Evolutionary conservation across 2,797 vertebrate genomes (phyloP).

Genomic region (Petrocephalus sullivani): DNA sequence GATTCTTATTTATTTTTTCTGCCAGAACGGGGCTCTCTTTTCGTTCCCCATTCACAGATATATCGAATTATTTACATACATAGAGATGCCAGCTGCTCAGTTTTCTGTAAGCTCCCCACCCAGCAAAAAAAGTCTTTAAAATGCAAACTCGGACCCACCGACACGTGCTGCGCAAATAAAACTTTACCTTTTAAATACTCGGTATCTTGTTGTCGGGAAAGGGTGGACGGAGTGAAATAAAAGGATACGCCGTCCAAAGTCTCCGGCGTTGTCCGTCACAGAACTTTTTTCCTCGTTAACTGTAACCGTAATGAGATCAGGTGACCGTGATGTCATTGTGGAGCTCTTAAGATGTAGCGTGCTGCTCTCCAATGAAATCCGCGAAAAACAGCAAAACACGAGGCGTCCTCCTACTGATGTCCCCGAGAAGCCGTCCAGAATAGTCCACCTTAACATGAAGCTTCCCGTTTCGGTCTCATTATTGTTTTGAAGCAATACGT

Average conservation of each 20-base stretch:
- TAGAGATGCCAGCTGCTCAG: neutral
- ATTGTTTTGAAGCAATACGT: neutral
- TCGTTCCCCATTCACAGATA: constrained; percentile 48
- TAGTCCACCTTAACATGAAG: neutral
- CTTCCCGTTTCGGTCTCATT: neutral
- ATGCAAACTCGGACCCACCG: neutral
- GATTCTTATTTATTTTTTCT: constrained; percentile 17
- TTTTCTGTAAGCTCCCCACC: constrained; percentile 1
- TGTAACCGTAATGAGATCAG: constrained; percentile 33
- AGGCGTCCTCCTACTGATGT: neutral
- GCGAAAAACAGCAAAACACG: constrained; percentile 19
- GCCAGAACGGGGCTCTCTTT: constrained; percentile 11
- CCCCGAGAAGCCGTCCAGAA: constrained; percentile 2
- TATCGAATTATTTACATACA: constrained; percentile 8
- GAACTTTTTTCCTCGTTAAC: constrained; percentile 30
- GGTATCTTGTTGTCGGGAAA: neutral
- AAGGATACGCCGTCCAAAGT: constrained; percentile 18
- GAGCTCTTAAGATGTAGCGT: constrained; percentile 2
- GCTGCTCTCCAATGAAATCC: constrained; percentile 24
- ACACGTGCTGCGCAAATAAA: neutral
- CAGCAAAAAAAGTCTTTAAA: constrained; percentile 8
- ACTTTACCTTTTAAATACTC: neutral
- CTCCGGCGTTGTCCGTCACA: constrained; percentile 19
- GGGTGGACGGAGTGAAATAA: neutral
- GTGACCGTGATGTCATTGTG: constrained; percentile 37